Conservation (phyloP, 2,888 invertebrate genomes). For the Xestoiulus laeticollis region DNA sequence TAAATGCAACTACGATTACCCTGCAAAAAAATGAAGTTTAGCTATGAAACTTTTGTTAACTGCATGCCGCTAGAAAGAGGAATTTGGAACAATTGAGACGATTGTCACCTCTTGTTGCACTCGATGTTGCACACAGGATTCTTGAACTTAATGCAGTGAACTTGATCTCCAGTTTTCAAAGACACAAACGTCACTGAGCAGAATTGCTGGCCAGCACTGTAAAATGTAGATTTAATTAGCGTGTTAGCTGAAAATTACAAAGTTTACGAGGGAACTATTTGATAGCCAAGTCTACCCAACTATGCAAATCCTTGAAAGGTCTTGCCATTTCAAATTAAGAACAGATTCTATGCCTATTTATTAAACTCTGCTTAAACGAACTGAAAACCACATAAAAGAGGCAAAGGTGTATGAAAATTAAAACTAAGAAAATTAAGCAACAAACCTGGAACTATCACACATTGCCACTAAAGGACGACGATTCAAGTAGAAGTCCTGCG, state of each 20-base stretch:
- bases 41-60: not conserved
- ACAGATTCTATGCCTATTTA: no score
- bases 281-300: not conserved
- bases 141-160: conserved; percentile 92
- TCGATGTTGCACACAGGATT: conserved; percentile 86
- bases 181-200: conserved; percentile 86
- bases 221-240: conserved; percentile 43
- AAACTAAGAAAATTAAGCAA: conserved; percentile 25
- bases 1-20: conserved; percentile 86
- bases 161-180: conserved; percentile 81
- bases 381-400: not conserved
- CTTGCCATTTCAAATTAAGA: no score
- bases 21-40: conserved; percentile 62
- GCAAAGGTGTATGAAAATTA: no score
- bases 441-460: conserved; percentile 81
- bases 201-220: conserved; percentile 74
- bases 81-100: not conserved
- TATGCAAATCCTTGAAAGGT: no score
- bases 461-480: conserved; percentile 90
- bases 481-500: conserved; percentile 76
- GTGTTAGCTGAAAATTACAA: conserved; percentile 20
- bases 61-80: not conserved
- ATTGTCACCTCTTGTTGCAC: conserved; percentile 75
- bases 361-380: not conserved
- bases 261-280: not conserved